Evolutionary conservation across 2,113 vertebrate species (phyloP), one percentile per base, ranked within the genome.

Genomic region (Nothocercus nigrocapillus): DNA sequence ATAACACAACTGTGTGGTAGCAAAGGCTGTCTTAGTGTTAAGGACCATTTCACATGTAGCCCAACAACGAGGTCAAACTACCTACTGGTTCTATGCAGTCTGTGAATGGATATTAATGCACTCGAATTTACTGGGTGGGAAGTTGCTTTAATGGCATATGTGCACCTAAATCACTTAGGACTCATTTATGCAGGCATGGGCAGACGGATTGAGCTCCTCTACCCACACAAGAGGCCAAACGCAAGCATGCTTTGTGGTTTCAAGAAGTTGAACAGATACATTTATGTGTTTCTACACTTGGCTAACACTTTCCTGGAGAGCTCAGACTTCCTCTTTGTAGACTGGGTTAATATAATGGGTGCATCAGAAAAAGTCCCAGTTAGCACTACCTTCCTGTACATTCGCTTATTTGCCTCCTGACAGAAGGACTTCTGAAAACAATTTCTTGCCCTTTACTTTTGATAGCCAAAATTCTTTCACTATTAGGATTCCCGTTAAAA

Each of bases 51-150:
- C 85, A 54, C 36, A 13, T 2, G 8, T 36, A 66, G 28, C 27
- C 28, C 62, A 32, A 88, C 73, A 96, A 78, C 47, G 64, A 93
- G 82, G 90, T 90, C 67, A 89, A 67, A 45, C 69, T 82, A 81
- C 27, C 70, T 69, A 84, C 27, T 0, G 0, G 30, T 83, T 72
- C 76, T 24, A 24, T 4, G 4, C 25, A 56, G 73, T 42, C 53
- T n/a, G 40, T 36, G 70, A 53, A 49, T 9, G n/a, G 56, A 17
- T 64, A 44, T 58, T 61, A 61, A 25, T 5, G 44, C 16, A 61
- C 42, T 13, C 47, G 28, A 64, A 49, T 13, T 54, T 82, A 30
- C 2, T 13, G 40, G 5, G 24, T 73, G 12, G 53, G 47, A 68
- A 73, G 82, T 53, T 32, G 5, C 56, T 61, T 89, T 86, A 61